phyloP scores from a whole-genome alignment of 2,888 invertebrate genomes.

The Xanthia togata region DNA sequence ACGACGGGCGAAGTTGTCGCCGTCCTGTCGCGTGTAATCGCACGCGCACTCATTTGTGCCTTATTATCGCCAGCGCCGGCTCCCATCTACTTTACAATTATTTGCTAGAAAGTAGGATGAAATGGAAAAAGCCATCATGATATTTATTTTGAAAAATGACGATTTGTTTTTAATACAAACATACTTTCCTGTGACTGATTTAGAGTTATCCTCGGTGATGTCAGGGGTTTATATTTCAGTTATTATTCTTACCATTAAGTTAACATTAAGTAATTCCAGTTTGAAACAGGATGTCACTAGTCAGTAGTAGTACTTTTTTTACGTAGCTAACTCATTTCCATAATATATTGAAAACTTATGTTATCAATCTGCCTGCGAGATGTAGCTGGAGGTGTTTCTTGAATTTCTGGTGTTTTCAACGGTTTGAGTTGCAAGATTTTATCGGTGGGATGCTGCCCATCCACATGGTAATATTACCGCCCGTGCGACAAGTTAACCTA shows the following conservation, averaged over 20 bases:
- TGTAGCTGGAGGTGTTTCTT: not conserved
- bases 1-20: slow-evolving; percentile 64
- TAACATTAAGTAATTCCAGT: not conserved
- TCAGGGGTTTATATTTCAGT: not conserved
- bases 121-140: slow-evolving; percentile 15
- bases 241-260: not conserved
- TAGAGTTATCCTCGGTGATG: not conserved
- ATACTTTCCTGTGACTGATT: not conserved
- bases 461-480: slow-evolving; percentile 5
- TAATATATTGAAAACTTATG: not conserved
- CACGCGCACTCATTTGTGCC: slow-evolving; percentile 71
- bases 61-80: slow-evolving; percentile 72
- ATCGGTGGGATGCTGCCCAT: not conserved
- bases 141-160: not conserved
- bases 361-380: not conserved
- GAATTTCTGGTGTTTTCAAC: too few species aligned
- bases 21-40: slow-evolving; percentile 64
- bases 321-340: not conserved
- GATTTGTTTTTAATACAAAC: slow-evolving; percentile 1
- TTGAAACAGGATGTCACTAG: not conserved
- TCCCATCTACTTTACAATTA: slow-evolving; percentile 67
- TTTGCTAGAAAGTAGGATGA: slow-evolving; percentile 51
- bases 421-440: too few species aligned
- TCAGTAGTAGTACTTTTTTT: not conserved
- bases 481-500: not conserved